phyloP scores from a whole-genome alignment of 2,797 vertebrate species.

The Chanos chanos region DNA sequence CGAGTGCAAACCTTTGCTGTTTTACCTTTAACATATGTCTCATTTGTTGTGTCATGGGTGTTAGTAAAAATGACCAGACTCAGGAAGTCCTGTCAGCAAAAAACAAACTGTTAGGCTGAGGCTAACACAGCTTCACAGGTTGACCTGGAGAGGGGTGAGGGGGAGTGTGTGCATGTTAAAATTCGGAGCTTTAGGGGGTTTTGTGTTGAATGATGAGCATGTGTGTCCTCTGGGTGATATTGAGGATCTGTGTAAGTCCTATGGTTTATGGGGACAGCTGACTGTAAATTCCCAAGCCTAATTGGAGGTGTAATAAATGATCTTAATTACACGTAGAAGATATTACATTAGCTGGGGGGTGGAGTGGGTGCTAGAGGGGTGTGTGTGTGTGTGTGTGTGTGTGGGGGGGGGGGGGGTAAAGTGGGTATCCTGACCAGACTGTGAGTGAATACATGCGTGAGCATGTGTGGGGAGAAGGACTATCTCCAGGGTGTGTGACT shows the following conservation, averaged over 20 bases:
- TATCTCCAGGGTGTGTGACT: too few relatives aligned
- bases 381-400: conserved; percentile 78
- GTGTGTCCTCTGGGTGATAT: conserved; percentile 99
- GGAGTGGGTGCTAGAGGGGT: conserved; percentile 80
- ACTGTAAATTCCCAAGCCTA: conserved; percentile 98
- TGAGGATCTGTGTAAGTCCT: conserved; percentile 98
- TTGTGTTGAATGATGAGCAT: conserved; percentile 92
- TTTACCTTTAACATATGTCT: too few relatives aligned
- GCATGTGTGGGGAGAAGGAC: too few relatives aligned
- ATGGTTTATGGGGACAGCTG: conserved; percentile 93
- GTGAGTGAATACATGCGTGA: background rate
- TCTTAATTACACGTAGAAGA: conserved; percentile 99
- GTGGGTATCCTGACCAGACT: conserved; percentile 73
- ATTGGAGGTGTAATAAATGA: conserved; percentile 99
- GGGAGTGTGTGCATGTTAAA: conserved; percentile 59
- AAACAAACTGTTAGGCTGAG: too few relatives aligned
- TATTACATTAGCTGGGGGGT: conserved; percentile 88
- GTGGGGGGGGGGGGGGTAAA: conserved; percentile 80
- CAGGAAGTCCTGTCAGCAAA: too few relatives aligned
- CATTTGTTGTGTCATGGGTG: too few relatives aligned
- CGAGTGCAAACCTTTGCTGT: too few relatives aligned
- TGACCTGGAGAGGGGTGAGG: conserved; percentile 37
- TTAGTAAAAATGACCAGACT: too few relatives aligned
- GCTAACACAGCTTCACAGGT: conserved; percentile 31
- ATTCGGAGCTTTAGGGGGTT: conserved; percentile 78